Conservation (phyloP, 1,140 invertebrate genomes). For the Tribolium castaneum region DNA sequence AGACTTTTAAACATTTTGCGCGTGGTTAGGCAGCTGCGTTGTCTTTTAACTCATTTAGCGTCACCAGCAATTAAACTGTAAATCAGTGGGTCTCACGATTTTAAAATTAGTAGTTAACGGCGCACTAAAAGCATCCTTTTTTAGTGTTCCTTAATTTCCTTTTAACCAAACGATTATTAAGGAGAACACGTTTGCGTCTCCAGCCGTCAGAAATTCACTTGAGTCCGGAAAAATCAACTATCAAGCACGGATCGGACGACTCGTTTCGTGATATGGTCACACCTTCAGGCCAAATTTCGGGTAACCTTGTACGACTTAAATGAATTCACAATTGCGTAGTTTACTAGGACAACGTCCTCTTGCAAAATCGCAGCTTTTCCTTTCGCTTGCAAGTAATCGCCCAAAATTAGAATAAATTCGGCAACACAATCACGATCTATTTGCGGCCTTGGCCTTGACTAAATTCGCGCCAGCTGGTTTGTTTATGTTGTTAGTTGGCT, state of each 20-base stretch:
- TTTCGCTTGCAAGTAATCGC: constrained; percentile 32
- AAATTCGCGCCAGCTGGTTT: constrained; percentile 44
- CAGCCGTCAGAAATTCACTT: background rate
- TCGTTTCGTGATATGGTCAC: background rate
- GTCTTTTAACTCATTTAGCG: constrained; percentile 14
- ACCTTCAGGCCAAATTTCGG: constrained; percentile 6
- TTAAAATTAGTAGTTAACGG: constrained; percentile 7
- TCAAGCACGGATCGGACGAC: background rate
- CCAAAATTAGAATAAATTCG: constrained; percentile 38
- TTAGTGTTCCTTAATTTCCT: background rate
- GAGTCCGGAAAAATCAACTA: too few relatives aligned
- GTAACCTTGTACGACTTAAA: constrained; percentile 14
- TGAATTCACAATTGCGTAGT: constrained; percentile 34
- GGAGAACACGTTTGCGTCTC: background rate
- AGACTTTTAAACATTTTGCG: background rate
- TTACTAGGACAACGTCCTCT: constrained; percentile 38
- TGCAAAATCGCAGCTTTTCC: constrained; percentile 13
- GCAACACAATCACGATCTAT: constrained; percentile 37
- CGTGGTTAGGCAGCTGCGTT: constrained; percentile 5
- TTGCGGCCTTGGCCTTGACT: constrained; percentile 44
- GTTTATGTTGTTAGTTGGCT: constrained; percentile 30
- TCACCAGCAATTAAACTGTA: constrained; percentile 13
- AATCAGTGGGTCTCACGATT: constrained; percentile 3
- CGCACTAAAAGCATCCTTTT: background rate
- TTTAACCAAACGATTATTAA: background rate